Base-by-base conservation (phyloP, 2,888 invertebrate species). In the Eulithis testata region DNA sequence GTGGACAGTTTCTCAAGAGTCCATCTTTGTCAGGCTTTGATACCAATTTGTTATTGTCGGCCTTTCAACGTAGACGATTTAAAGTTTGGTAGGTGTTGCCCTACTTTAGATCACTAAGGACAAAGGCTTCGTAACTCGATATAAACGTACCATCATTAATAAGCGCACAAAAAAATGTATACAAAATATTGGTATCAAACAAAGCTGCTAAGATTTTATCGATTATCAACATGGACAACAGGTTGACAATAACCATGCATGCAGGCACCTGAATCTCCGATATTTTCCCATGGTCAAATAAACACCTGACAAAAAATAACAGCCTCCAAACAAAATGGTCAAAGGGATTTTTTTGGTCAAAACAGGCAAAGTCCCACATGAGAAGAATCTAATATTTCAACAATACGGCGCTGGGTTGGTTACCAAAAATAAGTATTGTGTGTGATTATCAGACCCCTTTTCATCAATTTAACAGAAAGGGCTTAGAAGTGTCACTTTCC, bases 271-370 rank as follows among this genome's bases (percentile, higher is more conserved):
- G 93, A 92, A 87, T 76, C 86, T 84, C 75, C 75, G 78, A 91
- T 89, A 92, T 92, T 92, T 92, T 93, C 93, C 92, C 93, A 93
- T 92, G 93, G 92, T 92, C 92, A 91, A 90, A 88, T 88, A 92
- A 92, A 90, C 90, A 91, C 89, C 84, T 86, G 73, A 86, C 89
- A 92, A 91, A 93, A 91, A 91, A 89, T 82, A 77, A 78, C 84
- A 84, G 81, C 81, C 83, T 83, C 77, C 82, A 92, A 92, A 93
- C 92, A 93, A 88, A 21, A 90, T 87, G 91, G 91, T 91, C 91
- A 91, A 93, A 89, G 78, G 80, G 79, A 76, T 84, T 91, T 91
- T 89, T 90, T 91, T 87, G 82, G 71, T 73, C 86, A 83, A 89
- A 91, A 91, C 89, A 89, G 81, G 77, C 83, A 73, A 66, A 82